Base-by-base conservation (phyloP, 2,113 vertebrate genomes). In the Fregata magnificens region DNA sequence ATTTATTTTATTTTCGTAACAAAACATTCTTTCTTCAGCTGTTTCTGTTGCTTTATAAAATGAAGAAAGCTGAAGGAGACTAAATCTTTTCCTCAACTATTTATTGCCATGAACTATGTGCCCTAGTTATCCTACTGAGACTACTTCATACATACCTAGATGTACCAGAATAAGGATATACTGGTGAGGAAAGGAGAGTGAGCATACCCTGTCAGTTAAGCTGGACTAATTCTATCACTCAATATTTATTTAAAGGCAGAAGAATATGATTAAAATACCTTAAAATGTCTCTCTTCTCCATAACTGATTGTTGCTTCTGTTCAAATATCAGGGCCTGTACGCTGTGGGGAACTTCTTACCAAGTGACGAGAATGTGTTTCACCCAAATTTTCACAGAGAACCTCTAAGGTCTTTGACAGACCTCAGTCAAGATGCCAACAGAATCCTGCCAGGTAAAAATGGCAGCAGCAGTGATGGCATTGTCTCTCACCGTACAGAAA, bases 291-390 rank as follows among this genome's bases (percentile, higher is more conserved):
- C 25, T 31, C 71, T 53, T 58, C 80, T 91, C 26, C 45, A 21
- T 91, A 93, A 97, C 76, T 16, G 5, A 65, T 36, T 93, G 73
- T 59, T 73, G 36, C n/a, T 97, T 97, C 88, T 98, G 58, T 97
- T 96, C 72, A 65, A 95, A 89, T 98, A 73, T 77, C 91, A 99
- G 99, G 99, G 99, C 17, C 93, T 99, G 45, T 99, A 99, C 92
- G 99, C 99, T 49, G 99, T 99, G 62, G 99, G 99, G 61, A 99
- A 99, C 92, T 99, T 99, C 94, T 98, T 99, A 93, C 98, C 99
- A 10, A 99, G 98, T 53, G 99, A 99, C 18, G 99, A 99, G 34
- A 96, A 97, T 49, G 90, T 91, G 86, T 91, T 98, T 88, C 98
- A 93, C 52, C 88, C 96, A 29, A 93, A 94, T 47, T 97, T 97